Evolutionary conservation across 2,888 invertebrate genomes (phyloP).

Genomic region (Cantharis rufa): DNA sequence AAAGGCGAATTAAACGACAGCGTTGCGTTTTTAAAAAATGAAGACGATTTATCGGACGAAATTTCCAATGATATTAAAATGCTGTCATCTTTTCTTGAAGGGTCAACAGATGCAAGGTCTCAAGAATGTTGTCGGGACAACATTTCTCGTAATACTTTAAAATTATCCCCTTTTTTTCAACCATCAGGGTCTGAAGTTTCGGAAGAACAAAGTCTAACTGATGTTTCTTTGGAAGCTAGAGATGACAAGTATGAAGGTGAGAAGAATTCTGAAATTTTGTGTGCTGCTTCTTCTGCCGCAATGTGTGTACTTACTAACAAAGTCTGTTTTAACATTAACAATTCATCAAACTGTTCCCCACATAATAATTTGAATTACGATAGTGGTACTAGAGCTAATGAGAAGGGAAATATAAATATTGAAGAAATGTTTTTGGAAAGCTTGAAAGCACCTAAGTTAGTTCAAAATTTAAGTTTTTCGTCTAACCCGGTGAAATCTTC

Average conservation of each 20-base stretch:
- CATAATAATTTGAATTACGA: not conserved
- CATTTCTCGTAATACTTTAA: not conserved
- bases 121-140: not conserved
- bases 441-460: conserved; percentile 52
- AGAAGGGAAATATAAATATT: not conserved
- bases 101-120: not conserved
- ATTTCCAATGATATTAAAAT: not conserved
- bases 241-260: conserved; percentile 47
- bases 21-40: not conserved
- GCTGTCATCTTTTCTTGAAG: not conserved
- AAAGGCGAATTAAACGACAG: not conserved
- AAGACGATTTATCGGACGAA: not conserved
- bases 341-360: not conserved
- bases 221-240: not conserved
- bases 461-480: conserved; percentile 37
- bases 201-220: not conserved
- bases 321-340: conserved; percentile 9
- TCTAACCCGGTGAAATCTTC: not conserved
- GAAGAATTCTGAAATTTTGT: conserved; percentile 45
- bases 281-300: conserved; percentile 40
- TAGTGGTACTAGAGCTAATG: not conserved
- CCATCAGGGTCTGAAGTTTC: not conserved
- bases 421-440: conserved; percentile 28
- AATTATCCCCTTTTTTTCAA: not conserved
- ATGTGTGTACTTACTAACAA: conserved; percentile 29